Evolutionary conservation across 2,113 vertebrate genomes (phyloP).

Genomic region (Taxidea taxus): DNA sequence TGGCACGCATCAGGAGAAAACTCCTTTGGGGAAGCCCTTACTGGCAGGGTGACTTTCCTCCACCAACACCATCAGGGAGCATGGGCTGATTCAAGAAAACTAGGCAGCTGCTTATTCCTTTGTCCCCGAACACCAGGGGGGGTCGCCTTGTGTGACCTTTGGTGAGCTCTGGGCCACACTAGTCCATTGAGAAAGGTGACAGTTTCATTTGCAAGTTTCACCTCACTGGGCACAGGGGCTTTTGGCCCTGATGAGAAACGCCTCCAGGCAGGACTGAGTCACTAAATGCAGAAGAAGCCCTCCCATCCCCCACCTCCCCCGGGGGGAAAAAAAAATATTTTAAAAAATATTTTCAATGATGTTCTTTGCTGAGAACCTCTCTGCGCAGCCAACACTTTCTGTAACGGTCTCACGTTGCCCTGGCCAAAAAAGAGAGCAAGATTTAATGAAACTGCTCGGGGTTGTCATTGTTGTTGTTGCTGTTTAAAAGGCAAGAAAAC

Average conservation of each 20-base stretch:
- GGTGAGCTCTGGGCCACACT: not conserved
- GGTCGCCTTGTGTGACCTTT: not conserved
- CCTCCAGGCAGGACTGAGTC: slow-evolving; percentile 34
- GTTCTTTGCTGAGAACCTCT: not conserved
- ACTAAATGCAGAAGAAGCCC: not conserved
- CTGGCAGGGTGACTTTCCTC: not conserved
- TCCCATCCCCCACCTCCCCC: not conserved
- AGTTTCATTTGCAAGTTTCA: slow-evolving; percentile 9
- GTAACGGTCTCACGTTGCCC: not conserved
- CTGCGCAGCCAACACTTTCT: not conserved
- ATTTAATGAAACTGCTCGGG: not conserved
- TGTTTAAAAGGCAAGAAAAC: not conserved
- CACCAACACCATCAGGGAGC: not conserved
- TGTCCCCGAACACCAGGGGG: not conserved
- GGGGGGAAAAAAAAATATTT: not conserved
- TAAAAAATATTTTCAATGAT: not conserved
- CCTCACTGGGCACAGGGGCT: slow-evolving; percentile 22
- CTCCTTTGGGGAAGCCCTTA: not conserved
- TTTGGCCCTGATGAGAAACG: slow-evolving; percentile 60
- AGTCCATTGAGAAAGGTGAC: not conserved
- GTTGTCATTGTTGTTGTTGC: not conserved
- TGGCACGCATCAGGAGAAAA: not conserved
- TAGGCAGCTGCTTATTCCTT: not conserved
- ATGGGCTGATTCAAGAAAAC: not conserved
- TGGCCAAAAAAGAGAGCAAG: not conserved